Percentiles rank a stretch among this genome's conserved stretches.
Evolutionary conservation across 2,888 invertebrate genomes (phyloP).

Genomic region (Caprella mutica): DNA sequence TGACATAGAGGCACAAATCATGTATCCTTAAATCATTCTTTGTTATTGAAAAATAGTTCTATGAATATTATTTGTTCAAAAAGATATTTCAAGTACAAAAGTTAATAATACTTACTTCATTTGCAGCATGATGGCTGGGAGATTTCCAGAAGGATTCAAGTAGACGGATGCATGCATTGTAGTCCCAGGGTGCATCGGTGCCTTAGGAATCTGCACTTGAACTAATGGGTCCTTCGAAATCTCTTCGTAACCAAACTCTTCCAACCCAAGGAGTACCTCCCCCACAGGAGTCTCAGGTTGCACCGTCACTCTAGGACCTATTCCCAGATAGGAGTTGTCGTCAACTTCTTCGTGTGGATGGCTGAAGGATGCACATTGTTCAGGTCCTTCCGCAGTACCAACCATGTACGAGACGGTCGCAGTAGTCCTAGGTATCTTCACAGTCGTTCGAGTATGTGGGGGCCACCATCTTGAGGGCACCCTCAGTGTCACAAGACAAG

Average conservation of each 20-base stretch:
- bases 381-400: constrained; percentile 26
- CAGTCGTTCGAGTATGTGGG: constrained; percentile 49
- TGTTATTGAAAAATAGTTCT: too few species aligned
- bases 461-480: constrained; percentile 89
- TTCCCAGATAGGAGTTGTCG: constrained; percentile 4
- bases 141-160: constrained; percentile 47
- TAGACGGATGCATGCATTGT: constrained; percentile 83
- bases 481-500: constrained; percentile 76
- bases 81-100: too few species aligned
- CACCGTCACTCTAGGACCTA: constrained; percentile 26
- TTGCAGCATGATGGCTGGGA: constrained; percentile 62
- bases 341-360: not conserved
- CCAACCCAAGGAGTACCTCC: constrained; percentile 19
- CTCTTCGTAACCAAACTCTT: constrained; percentile 22
- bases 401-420: constrained; percentile 29
- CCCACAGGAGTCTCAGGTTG: constrained; percentile 30
- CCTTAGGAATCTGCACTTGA: constrained; percentile 73
- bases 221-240: constrained; percentile 60
- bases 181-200: constrained; percentile 77
- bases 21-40: too few species aligned
- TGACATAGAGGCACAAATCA: too few species aligned
- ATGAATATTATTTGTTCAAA: too few species aligned
- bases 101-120: constrained; percentile 57
- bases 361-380: constrained; percentile 12
- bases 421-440: constrained; percentile 47